A percentile compares a stretch with the other conserved stretches of the same genome.
Evolutionary conservation across 2,888 invertebrate species (phyloP).

Genomic region (Limnephilus auricula): DNA sequence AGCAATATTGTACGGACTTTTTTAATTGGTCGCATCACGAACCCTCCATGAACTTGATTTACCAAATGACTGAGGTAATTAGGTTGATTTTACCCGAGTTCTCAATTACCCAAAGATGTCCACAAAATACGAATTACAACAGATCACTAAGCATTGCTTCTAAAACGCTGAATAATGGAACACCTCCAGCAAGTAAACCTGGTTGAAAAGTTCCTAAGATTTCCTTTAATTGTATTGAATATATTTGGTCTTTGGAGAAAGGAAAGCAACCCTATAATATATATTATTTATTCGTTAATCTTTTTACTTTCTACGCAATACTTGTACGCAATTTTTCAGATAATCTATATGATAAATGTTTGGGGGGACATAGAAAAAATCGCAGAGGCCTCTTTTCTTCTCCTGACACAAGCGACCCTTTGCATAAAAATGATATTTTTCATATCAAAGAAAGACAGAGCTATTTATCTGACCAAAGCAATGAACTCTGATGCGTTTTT

Average conservation of each 20-base stretch:
- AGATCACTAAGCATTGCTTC: background rate
- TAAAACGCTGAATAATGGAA: slow-evolving; percentile 45
- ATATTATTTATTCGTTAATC: slow-evolving; percentile 47
- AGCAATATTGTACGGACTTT: background rate
- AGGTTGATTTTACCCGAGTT: background rate
- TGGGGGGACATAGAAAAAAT: slow-evolving; percentile 65
- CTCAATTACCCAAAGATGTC: background rate
- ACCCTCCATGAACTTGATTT: background rate
- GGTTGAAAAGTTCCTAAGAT: slow-evolving; percentile 54
- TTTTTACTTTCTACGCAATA: slow-evolving; percentile 62
- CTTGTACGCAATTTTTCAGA: slow-evolving; percentile 61
- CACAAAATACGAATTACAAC: background rate
- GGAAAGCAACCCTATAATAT: slow-evolving; percentile 31
- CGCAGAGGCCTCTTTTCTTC: slow-evolving; percentile 65
- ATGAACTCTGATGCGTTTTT: slow-evolving; percentile 57
- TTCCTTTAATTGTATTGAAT: slow-evolving; percentile 58
- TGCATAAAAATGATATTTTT: slow-evolving; percentile 62
- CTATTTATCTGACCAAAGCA: slow-evolving; percentile 41
- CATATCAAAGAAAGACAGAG: slow-evolving; percentile 43
- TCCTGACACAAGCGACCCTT: slow-evolving; percentile 63
- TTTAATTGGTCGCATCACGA: background rate
- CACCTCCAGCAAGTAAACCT: slow-evolving; percentile 24
- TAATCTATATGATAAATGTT: slow-evolving; percentile 62
- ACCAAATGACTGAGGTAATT: background rate
- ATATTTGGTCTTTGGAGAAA: slow-evolving; percentile 63